phyloP scores from a whole-genome alignment of 2,888 invertebrate species.

The Euplexia lucipara region DNA sequence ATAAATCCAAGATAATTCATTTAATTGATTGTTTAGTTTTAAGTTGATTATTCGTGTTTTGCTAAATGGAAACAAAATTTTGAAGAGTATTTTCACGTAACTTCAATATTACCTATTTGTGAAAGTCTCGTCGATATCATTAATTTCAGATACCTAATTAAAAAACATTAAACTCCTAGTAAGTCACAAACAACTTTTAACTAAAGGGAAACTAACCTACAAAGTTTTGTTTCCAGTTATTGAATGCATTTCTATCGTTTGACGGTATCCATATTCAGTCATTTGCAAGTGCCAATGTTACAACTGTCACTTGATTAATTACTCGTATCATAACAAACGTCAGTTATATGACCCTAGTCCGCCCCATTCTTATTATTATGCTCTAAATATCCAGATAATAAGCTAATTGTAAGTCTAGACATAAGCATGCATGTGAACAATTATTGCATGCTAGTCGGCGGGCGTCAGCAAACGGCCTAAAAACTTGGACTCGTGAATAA shows the following conservation, averaged over 20 bases:
- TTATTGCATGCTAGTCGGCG: constrained; percentile 55
- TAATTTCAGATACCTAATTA: too few relatives aligned
- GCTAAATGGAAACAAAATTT: not conserved
- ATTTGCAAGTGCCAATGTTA: too few relatives aligned
- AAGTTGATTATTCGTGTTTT: not conserved
- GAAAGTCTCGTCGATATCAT: too few relatives aligned
- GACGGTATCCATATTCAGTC: not conserved
- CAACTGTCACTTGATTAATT: constrained; percentile 1
- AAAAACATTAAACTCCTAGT: not conserved
- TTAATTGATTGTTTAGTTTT: not conserved
- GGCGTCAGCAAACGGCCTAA: constrained; percentile 59
- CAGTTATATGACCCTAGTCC: constrained; percentile 55
- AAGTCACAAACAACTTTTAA: too few relatives aligned
- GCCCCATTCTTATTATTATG: constrained; percentile 61
- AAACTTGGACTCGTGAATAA: constrained; percentile 56
- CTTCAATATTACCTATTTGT: too few relatives aligned
- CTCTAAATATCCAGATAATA: constrained; percentile 71
- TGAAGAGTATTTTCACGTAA: too few relatives aligned
- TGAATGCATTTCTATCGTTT: too few relatives aligned
- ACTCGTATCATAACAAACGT: constrained; percentile 8
- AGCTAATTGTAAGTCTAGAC: constrained; percentile 63
- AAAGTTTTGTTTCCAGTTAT: too few relatives aligned
- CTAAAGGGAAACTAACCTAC: too few relatives aligned
- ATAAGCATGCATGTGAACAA: constrained; percentile 56
- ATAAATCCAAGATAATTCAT: not conserved